Evolutionary conservation across 2,113 vertebrate species (phyloP).

Genomic region (Picathartes gymnocephalus): DNA sequence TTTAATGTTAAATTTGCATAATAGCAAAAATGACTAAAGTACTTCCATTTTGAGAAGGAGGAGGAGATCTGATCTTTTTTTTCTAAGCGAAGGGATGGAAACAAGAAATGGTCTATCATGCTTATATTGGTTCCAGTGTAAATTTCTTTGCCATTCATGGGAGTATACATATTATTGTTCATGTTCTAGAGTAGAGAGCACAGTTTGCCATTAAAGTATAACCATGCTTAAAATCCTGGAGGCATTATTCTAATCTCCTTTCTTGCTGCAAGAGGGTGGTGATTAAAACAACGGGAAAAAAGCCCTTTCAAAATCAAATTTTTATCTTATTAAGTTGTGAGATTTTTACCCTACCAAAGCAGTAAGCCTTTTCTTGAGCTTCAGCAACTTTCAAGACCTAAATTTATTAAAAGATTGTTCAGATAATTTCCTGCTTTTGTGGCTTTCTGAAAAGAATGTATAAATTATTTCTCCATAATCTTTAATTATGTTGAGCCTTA

Average conservation of each 20-base stretch:
- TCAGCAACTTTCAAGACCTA: neutral
- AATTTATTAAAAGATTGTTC: neutral
- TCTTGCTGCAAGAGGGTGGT: neutral
- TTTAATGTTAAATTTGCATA: slow-evolving; percentile 25
- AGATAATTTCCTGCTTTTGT: neutral
- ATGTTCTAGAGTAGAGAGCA: neutral
- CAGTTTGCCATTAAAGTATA: neutral
- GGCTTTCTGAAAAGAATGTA: neutral
- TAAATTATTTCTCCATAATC: neutral
- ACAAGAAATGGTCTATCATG: neutral
- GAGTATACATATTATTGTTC: neutral
- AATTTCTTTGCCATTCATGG: neutral
- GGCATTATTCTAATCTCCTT: neutral
- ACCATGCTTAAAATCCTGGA: neutral
- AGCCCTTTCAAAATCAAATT: neutral
- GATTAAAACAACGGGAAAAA: neutral
- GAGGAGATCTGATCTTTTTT: neutral
- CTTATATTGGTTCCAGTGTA: neutral
- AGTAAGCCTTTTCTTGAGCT: neutral
- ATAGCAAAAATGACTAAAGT: neutral
- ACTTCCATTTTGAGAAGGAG: neutral
- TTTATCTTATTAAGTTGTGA: neutral
- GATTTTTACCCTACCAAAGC: neutral
- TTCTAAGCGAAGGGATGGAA: neutral
- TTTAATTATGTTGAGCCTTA: neutral